Conservation (phyloP, 2,113 vertebrate genomes). For the Neolamprologus sp. region DNA sequence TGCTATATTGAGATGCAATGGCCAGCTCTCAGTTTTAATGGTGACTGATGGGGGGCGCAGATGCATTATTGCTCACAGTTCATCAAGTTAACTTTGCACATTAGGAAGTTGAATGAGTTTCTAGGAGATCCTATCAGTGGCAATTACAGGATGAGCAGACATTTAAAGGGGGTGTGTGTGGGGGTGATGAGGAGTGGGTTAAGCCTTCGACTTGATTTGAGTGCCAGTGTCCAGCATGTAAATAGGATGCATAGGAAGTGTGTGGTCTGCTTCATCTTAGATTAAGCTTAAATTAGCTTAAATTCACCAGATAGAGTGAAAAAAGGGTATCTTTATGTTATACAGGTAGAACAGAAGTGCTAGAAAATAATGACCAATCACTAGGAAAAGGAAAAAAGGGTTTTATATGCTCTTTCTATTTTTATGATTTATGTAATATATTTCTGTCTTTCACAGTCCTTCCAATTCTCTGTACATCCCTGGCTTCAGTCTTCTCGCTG, state of each 20-base stretch:
- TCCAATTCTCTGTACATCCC: not conserved
- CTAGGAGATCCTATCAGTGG: conserved; percentile 40
- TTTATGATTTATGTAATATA: not conserved
- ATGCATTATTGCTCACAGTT: conserved; percentile 45
- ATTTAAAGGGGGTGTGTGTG: not conserved
- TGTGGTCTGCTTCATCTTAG: not conserved
- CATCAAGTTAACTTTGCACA: conserved; percentile 57
- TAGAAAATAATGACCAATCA: not conserved
- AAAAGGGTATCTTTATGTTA: not conserved
- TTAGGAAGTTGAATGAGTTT: conserved; percentile 57
- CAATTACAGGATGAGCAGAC: conserved; percentile 44
- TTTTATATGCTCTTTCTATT: not conserved
- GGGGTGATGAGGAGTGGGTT: not conserved
- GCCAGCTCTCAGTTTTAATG: conserved; percentile 40
- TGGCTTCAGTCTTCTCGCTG: not conserved
- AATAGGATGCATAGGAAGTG: not conserved
- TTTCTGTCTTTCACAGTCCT: not conserved
- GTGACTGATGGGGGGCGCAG: conserved; percentile 44
- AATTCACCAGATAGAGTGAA: not conserved
- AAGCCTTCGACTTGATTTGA: not conserved
- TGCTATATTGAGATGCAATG: conserved; percentile 48
- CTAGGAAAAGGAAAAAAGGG: not conserved
- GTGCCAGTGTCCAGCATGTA: not conserved
- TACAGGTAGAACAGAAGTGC: not conserved
- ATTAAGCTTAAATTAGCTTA: not conserved